phyloP scores from a whole-genome alignment of 2,797 vertebrate species.

The Rallus crepitans region DNA sequence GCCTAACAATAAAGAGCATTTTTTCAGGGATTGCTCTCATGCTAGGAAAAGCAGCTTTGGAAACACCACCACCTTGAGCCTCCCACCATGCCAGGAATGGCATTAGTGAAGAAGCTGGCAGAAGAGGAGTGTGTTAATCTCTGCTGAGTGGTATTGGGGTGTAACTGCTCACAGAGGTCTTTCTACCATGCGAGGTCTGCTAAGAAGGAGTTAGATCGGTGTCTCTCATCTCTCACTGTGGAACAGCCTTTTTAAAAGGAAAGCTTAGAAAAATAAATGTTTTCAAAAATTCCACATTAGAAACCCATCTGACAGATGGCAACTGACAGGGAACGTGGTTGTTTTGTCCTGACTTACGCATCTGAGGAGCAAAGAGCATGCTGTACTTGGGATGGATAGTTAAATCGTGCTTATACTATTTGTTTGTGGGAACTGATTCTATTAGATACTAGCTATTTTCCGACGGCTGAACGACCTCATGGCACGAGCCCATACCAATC shows the following conservation, averaged over 20 bases:
- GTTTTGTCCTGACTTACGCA: neutral
- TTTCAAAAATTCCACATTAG: neutral
- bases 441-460: neutral
- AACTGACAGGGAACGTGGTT: neutral
- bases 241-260: neutral
- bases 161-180: neutral
- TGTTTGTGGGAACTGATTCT: neutral
- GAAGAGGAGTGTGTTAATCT: neutral
- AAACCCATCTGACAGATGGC: slow-evolving; percentile 6
- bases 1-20: neutral
- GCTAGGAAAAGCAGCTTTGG: neutral
- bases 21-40: neutral
- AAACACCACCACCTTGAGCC: neutral
- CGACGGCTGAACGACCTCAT: neutral
- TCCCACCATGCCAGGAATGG: neutral
- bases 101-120: neutral
- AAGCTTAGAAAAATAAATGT: neutral
- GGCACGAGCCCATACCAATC: neutral
- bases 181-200: neutral
- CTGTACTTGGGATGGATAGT: neutral
- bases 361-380: neutral
- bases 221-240: neutral
- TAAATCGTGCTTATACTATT: neutral
- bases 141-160: neutral
- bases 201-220: neutral